Conservation (phyloP, 2,113 vertebrate genomes). For the Parotia lawesii region DNA sequence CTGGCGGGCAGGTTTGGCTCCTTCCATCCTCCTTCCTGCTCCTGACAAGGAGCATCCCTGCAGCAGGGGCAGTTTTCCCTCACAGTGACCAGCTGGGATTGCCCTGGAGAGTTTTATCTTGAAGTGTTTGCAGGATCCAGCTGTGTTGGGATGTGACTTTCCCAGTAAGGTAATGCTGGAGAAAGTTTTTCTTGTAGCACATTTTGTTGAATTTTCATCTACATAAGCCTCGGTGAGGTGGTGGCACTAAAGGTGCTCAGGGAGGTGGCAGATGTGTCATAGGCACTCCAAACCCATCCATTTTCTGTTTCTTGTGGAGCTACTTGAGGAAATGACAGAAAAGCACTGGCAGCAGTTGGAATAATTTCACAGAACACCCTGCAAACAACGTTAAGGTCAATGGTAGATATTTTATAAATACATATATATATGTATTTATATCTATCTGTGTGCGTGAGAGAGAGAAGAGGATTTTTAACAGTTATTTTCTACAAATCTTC, state of each 20-base stretch:
- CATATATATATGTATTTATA: not conserved
- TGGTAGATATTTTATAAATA: not conserved
- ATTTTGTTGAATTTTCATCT: not conserved
- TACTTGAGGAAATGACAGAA: not conserved
- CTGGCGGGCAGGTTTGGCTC: too few species aligned
- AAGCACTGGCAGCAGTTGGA: not conserved
- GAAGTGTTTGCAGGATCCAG: not conserved
- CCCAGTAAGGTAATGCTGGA: not conserved
- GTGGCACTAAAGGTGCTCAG: not conserved
- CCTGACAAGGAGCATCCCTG: not conserved
- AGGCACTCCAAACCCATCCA: not conserved
- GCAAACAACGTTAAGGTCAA: not conserved
- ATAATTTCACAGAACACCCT: not conserved
- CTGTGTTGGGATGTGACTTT: not conserved
- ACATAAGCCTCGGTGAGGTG: not conserved
- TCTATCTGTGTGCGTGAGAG: not conserved
- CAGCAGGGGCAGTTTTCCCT: rapidly evolving
- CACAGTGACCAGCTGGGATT: not conserved
- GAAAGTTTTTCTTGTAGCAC: not conserved
- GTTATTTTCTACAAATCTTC: slow-evolving; percentile 19
- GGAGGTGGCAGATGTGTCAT: not conserved
- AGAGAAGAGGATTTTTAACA: not conserved
- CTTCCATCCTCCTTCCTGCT: not conserved
- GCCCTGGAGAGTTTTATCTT: not conserved
- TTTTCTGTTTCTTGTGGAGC: not conserved